These are phyloP conservation scores for Hydrochoerus hydrochaeris DNA, from an alignment of 2,113 vertebrate genomes.

Conservation along the genomic window DNA sequence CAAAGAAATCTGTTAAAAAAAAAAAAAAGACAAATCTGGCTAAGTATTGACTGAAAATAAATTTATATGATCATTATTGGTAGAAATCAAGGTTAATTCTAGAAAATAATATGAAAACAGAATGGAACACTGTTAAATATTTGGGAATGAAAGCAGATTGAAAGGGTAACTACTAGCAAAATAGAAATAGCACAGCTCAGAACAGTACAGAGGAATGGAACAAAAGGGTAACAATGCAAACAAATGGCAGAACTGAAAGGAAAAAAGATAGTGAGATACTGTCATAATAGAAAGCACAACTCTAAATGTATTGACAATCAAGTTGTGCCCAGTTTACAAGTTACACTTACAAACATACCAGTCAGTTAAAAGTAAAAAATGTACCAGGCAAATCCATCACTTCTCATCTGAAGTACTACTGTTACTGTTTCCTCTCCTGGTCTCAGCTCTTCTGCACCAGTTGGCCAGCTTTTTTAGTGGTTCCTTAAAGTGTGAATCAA, in stretches of 20 bases:
- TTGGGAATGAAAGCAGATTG: neutral
- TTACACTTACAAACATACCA: neutral
- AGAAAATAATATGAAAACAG: neutral
- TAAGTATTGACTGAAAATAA: neutral
- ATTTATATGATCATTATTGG: neutral
- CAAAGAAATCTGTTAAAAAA: neutral
- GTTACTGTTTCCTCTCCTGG: neutral
- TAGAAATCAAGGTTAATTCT: constrained; percentile 5
- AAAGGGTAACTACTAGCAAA: neutral
- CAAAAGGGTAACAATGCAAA: neutral
- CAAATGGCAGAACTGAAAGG: neutral
- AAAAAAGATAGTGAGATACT: neutral
- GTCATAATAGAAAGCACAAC: neutral
- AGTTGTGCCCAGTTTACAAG: neutral
- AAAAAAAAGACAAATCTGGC: neutral
- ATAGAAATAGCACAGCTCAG: neutral
- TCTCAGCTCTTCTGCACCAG: neutral
- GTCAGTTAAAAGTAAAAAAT: constrained; percentile 5
- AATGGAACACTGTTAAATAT: neutral
- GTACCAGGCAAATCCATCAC: neutral
- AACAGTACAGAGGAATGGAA: neutral
- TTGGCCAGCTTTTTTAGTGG: neutral
- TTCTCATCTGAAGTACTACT: neutral
- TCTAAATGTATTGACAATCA: neutral
- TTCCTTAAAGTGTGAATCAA: neutral